phyloP scores from a whole-genome alignment of 64 coral and sea anemone genomes.

The Porites australiensis region DNA sequence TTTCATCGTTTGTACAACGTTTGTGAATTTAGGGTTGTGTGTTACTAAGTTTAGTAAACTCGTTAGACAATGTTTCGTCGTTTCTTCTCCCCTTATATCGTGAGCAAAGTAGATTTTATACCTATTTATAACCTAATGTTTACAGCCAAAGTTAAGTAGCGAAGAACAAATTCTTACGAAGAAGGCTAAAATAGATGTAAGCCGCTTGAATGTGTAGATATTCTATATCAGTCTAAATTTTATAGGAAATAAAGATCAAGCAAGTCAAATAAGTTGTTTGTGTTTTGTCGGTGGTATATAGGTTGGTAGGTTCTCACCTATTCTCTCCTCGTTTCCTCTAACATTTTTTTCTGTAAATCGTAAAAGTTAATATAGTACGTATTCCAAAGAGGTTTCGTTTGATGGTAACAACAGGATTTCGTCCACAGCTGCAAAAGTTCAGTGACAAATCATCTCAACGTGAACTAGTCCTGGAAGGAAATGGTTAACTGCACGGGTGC shows the following conservation, averaged over 20 bases:
- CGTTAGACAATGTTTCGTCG: not conserved
- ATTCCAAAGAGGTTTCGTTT: too few species aligned
- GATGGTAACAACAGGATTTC: too few species aligned
- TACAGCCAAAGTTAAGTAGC: constrained; percentile 49
- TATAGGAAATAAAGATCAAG: constrained; percentile 38
- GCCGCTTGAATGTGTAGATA: constrained; percentile 58
- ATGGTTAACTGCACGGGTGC: too few species aligned
- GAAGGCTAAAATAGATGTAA: constrained; percentile 59
- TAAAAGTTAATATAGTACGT: too few species aligned
- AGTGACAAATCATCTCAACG: too few species aligned
- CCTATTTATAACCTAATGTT: constrained; percentile 44
- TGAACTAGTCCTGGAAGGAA: too few species aligned
- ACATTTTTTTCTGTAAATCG: too few species aligned
- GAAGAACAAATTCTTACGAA: constrained; percentile 57
- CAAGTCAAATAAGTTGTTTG: not conserved
- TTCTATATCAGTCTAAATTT: constrained; percentile 54
- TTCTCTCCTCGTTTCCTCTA: too few species aligned
- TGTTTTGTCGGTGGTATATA: not conserved
- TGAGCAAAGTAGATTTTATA: constrained; percentile 52
- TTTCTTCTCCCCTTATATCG: not conserved
- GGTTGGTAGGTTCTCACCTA: too few species aligned
- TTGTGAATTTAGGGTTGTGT: not conserved
- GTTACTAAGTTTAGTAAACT: not conserved
- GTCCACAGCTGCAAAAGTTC: too few species aligned
- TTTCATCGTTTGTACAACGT: not conserved